phyloP scores from a whole-genome alignment of 2,797 vertebrate species.

The Natrix natrix region DNA sequence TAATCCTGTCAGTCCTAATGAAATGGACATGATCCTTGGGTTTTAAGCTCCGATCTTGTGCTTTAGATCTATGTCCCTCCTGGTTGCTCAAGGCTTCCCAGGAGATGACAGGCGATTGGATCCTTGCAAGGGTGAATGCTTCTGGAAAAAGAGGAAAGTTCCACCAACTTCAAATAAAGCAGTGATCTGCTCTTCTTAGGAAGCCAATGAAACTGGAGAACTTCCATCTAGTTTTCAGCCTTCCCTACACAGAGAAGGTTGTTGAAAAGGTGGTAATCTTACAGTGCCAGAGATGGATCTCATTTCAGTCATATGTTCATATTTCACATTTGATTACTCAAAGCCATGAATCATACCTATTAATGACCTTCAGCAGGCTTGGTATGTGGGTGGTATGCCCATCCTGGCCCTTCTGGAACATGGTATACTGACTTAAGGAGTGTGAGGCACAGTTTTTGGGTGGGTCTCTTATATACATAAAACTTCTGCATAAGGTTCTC shows the following conservation, averaged over 20 bases:
- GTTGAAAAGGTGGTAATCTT: background rate
- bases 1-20: background rate
- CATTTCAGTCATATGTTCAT: background rate
- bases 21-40: background rate
- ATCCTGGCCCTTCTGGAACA: background rate
- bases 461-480: background rate
- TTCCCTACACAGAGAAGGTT: background rate
- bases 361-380: background rate
- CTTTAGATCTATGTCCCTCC: background rate
- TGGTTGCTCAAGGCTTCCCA: background rate
- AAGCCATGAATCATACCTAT: background rate
- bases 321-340: background rate
- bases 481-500: background rate
- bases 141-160: background rate
- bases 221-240: background rate
- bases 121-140: background rate
- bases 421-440: background rate
- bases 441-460: background rate
- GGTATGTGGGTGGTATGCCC: background rate
- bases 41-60: background rate
- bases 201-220: background rate
- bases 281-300: background rate
- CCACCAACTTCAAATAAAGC: background rate
- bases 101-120: background rate
- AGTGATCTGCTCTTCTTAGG: background rate